Conservation (phyloP, 2,888 invertebrate genomes). For the Arge pagana region DNA sequence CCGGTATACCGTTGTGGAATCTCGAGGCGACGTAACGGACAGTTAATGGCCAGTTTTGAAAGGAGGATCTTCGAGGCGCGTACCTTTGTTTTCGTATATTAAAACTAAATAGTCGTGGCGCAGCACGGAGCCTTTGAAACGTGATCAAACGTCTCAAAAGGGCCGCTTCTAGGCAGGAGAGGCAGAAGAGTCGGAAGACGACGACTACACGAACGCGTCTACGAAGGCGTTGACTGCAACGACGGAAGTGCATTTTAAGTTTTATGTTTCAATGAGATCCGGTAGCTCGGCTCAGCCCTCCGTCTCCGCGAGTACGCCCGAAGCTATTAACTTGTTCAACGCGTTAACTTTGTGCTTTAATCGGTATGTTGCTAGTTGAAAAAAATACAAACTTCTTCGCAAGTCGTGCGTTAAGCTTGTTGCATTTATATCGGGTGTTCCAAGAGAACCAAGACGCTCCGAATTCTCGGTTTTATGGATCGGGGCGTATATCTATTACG, state of each 20-base stretch:
- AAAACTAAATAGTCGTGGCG: constrained; percentile 24
- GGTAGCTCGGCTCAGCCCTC: constrained; percentile 3
- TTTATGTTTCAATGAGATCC: constrained; percentile 23
- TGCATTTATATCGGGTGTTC: too few relatives aligned
- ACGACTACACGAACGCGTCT: background rate
- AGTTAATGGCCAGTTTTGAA: constrained; percentile 10
- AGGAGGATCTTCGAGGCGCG: background rate
- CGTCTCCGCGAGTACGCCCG: too few relatives aligned
- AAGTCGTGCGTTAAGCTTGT: too few relatives aligned
- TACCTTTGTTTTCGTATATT: constrained; percentile 32
- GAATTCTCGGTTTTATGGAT: too few relatives aligned
- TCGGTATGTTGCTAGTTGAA: constrained; percentile 4
- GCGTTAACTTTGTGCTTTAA: background rate
- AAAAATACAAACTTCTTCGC: background rate
- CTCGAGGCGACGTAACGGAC: background rate
- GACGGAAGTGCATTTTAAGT: constrained; percentile 21
- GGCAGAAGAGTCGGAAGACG: constrained; percentile 12
- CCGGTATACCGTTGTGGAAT: background rate
- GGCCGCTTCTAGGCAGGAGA: constrained; percentile 9
- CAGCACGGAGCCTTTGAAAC: constrained; percentile 35
- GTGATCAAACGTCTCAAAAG: constrained; percentile 40
- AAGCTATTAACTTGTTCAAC: background rate
- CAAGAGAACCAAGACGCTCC: too few relatives aligned
- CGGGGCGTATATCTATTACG: too few relatives aligned
- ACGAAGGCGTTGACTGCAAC: constrained; percentile 8